Percentiles rank a stretch among this genome's conserved stretches.
These are phyloP conservation scores for Tyto alba DNA, from an alignment of 2,113 vertebrate genomes.

Conservation along the genomic window DNA sequence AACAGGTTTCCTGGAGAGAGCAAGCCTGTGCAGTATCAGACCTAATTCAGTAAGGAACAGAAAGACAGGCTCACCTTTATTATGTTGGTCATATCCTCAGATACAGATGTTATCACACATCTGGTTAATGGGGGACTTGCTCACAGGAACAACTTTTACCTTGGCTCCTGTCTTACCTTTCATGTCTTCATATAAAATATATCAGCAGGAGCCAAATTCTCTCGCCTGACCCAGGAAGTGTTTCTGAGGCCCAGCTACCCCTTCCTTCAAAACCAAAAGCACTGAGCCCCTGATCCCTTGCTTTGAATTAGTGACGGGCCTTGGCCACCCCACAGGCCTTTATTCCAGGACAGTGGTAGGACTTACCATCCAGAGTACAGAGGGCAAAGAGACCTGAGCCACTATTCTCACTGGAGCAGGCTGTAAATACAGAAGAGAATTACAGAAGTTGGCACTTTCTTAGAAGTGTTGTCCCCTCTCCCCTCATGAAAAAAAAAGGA, in stretches of 20 bases:
- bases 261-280: neutral
- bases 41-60: neutral
- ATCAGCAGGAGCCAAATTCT: neutral
- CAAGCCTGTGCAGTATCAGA: neutral
- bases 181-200: neutral
- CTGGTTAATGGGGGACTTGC: neutral
- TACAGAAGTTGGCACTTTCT: neutral
- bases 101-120: neutral
- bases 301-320: neutral
- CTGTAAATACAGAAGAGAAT: slow-evolving; percentile 42
- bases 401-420: neutral
- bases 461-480: neutral
- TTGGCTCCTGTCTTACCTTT: neutral
- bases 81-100: neutral
- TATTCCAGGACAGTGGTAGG: neutral
- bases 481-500: neutral
- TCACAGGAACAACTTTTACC: neutral
- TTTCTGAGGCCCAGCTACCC: neutral
- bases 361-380: slow-evolving; percentile 95
- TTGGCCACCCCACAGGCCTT: neutral
- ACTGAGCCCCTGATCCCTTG: neutral
- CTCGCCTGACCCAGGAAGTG: neutral
- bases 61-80: neutral
- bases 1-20: neutral
- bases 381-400: slow-evolving; percentile 91